Percentiles rank a stretch among this genome's conserved stretches.
These are phyloP conservation scores for Lysandra coridon DNA, from an alignment of 2,888 invertebrate species.

Conservation along the genomic window DNA sequence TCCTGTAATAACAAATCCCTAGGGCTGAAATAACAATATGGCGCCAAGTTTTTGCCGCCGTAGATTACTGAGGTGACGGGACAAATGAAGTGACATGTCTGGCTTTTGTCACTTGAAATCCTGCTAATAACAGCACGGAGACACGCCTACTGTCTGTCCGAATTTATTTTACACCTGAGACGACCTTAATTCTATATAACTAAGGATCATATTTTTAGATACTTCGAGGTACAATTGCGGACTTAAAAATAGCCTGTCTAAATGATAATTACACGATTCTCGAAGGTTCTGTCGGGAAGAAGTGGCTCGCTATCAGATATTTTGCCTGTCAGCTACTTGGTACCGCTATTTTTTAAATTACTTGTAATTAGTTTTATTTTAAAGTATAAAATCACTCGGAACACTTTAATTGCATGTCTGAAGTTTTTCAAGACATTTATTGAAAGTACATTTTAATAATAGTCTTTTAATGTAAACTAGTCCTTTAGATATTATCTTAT, in stretches of 20 bases:
- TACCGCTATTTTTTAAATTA: conserved; percentile 3
- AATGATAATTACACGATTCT: conserved; percentile 11
- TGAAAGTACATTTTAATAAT: not conserved
- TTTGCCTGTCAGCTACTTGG: conserved; percentile 13
- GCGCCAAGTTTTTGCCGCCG: conserved; percentile 72
- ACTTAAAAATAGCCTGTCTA: conserved; percentile 17
- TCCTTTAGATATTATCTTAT: too few relatives aligned
- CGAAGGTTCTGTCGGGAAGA: conserved; percentile 11
- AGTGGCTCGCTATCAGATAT: not conserved
- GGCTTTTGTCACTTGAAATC: conserved; percentile 62
- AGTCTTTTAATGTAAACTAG: not conserved
- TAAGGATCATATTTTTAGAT: not conserved
- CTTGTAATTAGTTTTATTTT: conserved; percentile 16
- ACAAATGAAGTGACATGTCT: conserved; percentile 74
- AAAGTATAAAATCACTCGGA: conserved; percentile 10
- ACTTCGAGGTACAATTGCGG: not conserved
- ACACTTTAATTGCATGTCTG: conserved; percentile 1
- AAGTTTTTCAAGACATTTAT: not conserved
- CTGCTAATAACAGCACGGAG: conserved; percentile 45
- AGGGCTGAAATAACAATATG: conserved; percentile 60
- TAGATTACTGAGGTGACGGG: conserved; percentile 63
- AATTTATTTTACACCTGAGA: not conserved
- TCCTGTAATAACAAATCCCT: conserved; percentile 56
- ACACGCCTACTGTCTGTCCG: not conserved
- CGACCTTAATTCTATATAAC: not conserved